Evolutionary conservation across 2,888 invertebrate species (phyloP), one percentile per base, ranked within the genome.

Genomic region (Apodemia zela): DNA sequence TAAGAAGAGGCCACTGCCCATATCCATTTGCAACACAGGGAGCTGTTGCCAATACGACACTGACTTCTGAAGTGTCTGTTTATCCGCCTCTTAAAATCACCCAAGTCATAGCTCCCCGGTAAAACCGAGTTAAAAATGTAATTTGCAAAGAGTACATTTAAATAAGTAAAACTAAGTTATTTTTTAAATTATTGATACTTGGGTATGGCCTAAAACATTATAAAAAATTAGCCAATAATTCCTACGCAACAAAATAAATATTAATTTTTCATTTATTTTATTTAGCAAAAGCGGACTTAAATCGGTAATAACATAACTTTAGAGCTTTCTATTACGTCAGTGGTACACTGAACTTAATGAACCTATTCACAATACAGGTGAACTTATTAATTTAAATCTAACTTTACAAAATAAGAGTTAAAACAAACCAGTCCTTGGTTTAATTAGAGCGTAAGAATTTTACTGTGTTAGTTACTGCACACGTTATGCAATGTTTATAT

Each of bases 371-470:
- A 25, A 25, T 57, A 57, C 29, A 15, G 29, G 29, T 57, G 29
- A 57, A 57, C 2, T 57, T 57, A 21, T 57, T 54, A 11, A 54
- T 25, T 54, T 57, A 57, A 15, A 2, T 15, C 54, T 57, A 57
- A 29, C 29, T 57, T 29, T 25, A 29, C 15, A 57, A 57, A 57
- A 25, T 54, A 25, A 29, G 15, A 57, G 25, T 57, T 29, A 25
- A 25, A 54, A 54, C 25, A 29, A 57, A 57, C 54, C 54, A 29
- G 54, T 57, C 25, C 15, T 57, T 57, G 54, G 25, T 57, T 57
- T 25, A 86, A 87, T 83, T 89, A 79, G 88, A 84, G 86, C 88
- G 80, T 81, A 82, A 86, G 79, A 83, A 82, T 79, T 82, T 82
- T 81, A 84, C 79, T 75, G 68, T 69, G 65, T 68, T 66, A 68